Conservation (phyloP, 92 coral and sea anemone genomes). For the Anthopleura xanthogrammica region DNA sequence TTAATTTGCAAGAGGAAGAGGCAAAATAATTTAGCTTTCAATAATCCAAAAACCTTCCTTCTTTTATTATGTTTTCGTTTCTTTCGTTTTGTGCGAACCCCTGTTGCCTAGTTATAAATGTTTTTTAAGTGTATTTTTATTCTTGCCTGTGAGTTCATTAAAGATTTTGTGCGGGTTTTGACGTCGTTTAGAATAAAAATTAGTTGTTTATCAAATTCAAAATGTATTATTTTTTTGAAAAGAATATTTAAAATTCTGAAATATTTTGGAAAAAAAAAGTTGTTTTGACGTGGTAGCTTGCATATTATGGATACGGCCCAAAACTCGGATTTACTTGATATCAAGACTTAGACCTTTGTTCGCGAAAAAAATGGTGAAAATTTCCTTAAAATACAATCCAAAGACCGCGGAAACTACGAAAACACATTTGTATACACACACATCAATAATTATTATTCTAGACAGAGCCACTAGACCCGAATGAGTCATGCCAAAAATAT, state of each 20-base stretch:
- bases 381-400: background rate
- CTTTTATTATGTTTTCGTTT: background rate
- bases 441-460: background rate
- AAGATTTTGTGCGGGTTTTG: background rate
- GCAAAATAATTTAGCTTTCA: background rate
- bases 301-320: background rate
- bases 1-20: background rate
- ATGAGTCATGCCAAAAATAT: conserved; percentile 2
- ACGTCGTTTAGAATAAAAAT: background rate
- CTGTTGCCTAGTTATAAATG: background rate
- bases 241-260: background rate
- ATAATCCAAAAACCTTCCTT: background rate
- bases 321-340: too few relatives aligned
- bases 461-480: background rate
- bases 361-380: background rate
- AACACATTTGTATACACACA: background rate
- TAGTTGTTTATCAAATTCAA: background rate
- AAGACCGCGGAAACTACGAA: background rate
- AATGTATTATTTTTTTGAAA: background rate
- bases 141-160: background rate
- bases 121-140: background rate
- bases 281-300: too few relatives aligned
- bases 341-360: background rate
- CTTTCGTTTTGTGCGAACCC: background rate
- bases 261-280: background rate